phyloP scores from a whole-genome alignment of 2,888 invertebrate species.

The Cerastis leucographa region DNA sequence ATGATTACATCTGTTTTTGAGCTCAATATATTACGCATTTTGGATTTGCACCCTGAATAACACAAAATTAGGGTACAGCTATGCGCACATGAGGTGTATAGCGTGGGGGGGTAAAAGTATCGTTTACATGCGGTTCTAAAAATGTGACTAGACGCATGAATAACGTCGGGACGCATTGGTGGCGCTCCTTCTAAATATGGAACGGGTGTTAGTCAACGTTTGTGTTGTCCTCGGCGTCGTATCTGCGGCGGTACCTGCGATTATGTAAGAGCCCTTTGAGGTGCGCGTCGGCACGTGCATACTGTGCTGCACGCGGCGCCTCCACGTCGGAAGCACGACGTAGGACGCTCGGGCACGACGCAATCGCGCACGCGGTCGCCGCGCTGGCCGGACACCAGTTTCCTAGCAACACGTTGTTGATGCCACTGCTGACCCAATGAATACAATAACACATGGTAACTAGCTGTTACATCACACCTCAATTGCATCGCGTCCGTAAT shows the following conservation, averaged over 20 bases:
- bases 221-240: constrained; percentile 77
- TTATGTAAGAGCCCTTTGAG: constrained; percentile 87
- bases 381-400: constrained; percentile 82
- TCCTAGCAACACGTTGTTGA: constrained; percentile 91
- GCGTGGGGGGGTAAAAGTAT: constrained; percentile 78
- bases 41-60: constrained; percentile 73
- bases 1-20: constrained; percentile 74
- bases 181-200: constrained; percentile 89
- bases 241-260: constrained; percentile 76
- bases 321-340: constrained; percentile 85
- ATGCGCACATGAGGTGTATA: constrained; percentile 67
- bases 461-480: constrained; percentile 86
- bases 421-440: constrained; percentile 87
- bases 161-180: constrained; percentile 81
- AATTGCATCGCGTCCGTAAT: constrained; percentile 74
- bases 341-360: constrained; percentile 77
- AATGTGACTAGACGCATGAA: constrained; percentile 87
- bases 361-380: constrained; percentile 78
- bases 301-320: constrained; percentile 82
- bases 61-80: constrained; percentile 65
- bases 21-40: constrained; percentile 82
- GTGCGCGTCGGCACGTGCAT: constrained; percentile 83
- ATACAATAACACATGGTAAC: constrained; percentile 88
- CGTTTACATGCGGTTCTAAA: constrained; percentile 89
- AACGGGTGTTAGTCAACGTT: constrained; percentile 83